Evolutionary conservation across 1,140 invertebrate species (phyloP).

Genomic region (Pogonus chalceus): DNA sequence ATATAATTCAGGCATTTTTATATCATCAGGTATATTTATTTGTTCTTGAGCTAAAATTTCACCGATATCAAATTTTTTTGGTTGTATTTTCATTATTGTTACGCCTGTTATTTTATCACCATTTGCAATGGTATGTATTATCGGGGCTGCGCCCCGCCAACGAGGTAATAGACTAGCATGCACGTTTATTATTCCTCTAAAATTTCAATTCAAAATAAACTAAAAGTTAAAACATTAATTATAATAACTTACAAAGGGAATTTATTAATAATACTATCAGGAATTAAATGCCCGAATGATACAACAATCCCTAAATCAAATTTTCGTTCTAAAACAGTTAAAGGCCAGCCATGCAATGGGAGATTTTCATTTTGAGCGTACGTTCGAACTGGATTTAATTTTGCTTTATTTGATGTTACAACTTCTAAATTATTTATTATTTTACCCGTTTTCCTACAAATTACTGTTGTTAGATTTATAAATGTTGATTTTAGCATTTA

Average conservation of each 20-base stretch:
- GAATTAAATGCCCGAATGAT: conserved; percentile 63
- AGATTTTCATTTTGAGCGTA: conserved; percentile 43
- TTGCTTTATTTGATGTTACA: conserved; percentile 44
- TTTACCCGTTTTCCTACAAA: conserved; percentile 29
- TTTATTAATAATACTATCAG: conserved; percentile 46
- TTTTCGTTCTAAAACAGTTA: conserved; percentile 24
- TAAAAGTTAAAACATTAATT: too few species aligned
- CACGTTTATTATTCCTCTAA: conserved; percentile 82
- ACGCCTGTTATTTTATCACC: conserved; percentile 77
- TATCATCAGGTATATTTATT: conserved; percentile 48
- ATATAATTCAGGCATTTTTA: conserved; percentile 57
- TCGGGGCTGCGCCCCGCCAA: conserved; percentile 86
- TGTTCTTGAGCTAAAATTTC: conserved; percentile 61
- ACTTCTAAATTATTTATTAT: conserved; percentile 43
- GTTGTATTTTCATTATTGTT: conserved; percentile 79
- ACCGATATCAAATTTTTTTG: conserved; percentile 81
- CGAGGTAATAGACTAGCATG: conserved; percentile 85
- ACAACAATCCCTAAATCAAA: conserved; percentile 60
- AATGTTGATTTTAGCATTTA: conserved; percentile 7
- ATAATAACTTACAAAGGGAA: conserved; percentile 47
- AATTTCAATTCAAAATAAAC: conserved; percentile 11
- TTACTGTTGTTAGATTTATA: conserved; percentile 13
- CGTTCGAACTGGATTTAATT: conserved; percentile 41
- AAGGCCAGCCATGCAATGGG: conserved; percentile 46
- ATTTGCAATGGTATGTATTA: conserved; percentile 71